Evolutionary conservation across 2,797 vertebrate species (phyloP), one percentile per base, ranked within the genome.

Genomic region (Megalops cyprinoides): DNA sequence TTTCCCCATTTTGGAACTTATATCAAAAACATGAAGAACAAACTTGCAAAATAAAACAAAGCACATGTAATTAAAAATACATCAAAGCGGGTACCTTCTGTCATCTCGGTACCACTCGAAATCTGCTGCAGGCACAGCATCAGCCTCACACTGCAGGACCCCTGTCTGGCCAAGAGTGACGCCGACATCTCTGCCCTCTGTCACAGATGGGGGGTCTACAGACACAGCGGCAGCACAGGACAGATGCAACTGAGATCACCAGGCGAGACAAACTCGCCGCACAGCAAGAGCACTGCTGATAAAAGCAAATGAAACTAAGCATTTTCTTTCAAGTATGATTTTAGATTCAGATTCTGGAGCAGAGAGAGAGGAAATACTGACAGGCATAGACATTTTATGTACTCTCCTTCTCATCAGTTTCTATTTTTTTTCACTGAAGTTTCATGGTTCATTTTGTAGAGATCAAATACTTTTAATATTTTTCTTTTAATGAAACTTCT

Each of bases 21-120:
- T 53, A 28, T 14, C 34, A 20, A 69, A 9, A 4, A 37, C 15
- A 69, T 18, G 10, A 15, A 18, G 10, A 53, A 3, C 39, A 31
- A 4, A 42, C 10, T 1, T 28, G 14, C 2, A 49, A 25, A 15
- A 23, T 15, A 49, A 49, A 60, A 6, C n/a, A 60, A 28, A 25
- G 5, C 25, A 4, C 1, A 60, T 60, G 71, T 74, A n/a, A 48
- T 48, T 74, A n/a, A 46, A 74, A 44, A 46, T 74, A 25, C 42
- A 46, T 48, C 71, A 48, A 79, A 53, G 4, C 8, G 0, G 7
- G 4, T 92, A 98, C 98, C 97, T 97, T 92, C 95, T 96, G 80
- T 99, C 97, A 84, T 98, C 97, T 91, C 97, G 97, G 90, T 97
- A 99, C 98, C 98, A 99, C 93, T 99, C 96, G 74, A 99, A 98